Evolutionary conservation across 2,797 vertebrate species (phyloP), one percentile per base, ranked within the genome.

Genomic region (Ctenosaura bakeri): DNA sequence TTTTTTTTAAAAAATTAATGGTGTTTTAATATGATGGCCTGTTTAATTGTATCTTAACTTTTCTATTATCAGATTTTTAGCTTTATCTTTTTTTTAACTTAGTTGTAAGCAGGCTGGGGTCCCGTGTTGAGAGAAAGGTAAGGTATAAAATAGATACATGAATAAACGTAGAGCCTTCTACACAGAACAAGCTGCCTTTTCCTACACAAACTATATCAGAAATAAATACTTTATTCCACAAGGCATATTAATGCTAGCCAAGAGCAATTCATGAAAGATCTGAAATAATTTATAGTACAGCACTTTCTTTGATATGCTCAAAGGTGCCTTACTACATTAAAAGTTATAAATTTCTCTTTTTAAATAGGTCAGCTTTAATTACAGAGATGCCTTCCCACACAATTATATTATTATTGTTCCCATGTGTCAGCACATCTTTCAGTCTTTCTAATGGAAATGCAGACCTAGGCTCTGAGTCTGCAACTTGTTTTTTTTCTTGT

Each of bases 171-270:
- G 18, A 6, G 22, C 8, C 1, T 4, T 24, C 22, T 6, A 56
- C 1, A 59, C 1, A 0, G 35, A 86, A 26, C 38, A 62, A 46
- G 14, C 4, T 73, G 22, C 22, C 56, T 38, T 56, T 29, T 62
- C 26, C 29, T 80, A n/a, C 16, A 52, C 12, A n/a, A 80, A 32
- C 8, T 79, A 52, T 14, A n/a, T 50, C 29, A n/a, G 42, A n/a
- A 24, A 18, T 4, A 29, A 12, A 22, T 20, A 66, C 38, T 66
- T 62, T 62, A 32, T 83, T 20, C 24, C 5, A 50, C 13, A 69
- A 74, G 74, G 93, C 79, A 88, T 86, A 76, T 79, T 73, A 29
- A 91, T 91, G 84, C 77, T 93, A 3, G 73, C 26, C 62, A 50
- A 88, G 77, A 42, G 42, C 12, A 81, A 64, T 90, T 94, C 74